phyloP scores from a whole-genome alignment of 2,888 invertebrate genomes.

The Drosophila koepferae region DNA sequence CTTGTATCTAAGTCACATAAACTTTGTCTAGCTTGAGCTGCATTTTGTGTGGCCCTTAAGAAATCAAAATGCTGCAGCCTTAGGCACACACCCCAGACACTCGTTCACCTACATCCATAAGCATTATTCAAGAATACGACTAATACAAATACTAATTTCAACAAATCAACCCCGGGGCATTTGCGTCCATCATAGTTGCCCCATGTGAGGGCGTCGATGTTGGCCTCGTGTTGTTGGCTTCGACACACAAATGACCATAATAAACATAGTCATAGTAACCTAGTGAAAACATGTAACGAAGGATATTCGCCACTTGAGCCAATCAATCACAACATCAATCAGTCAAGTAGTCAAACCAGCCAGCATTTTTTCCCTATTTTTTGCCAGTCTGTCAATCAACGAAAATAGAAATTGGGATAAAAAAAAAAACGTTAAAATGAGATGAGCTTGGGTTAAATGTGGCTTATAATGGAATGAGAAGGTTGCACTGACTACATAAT shows the following conservation, averaged over 20 bases:
- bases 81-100: not conserved
- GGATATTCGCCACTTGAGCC: constrained; percentile 50
- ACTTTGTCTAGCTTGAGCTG: constrained; percentile 1
- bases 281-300: constrained; percentile 39
- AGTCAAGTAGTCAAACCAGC: constrained; percentile 38
- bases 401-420: not conserved
- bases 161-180: constrained; percentile 27
- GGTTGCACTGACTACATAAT: not conserved
- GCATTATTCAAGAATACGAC: constrained; percentile 32
- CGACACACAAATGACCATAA: constrained; percentile 69
- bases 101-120: constrained; percentile 1
- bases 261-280: constrained; percentile 79
- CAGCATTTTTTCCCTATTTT: constrained; percentile 14
- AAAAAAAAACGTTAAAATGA: not conserved
- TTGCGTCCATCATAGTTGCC: constrained; percentile 45
- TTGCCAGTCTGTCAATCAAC: constrained; percentile 8
- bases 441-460: not conserved
- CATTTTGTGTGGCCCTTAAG: constrained; percentile 23
- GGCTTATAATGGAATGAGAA: not conserved
- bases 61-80: not conserved
- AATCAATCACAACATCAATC: constrained; percentile 63
- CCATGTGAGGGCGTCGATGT: constrained; percentile 13
- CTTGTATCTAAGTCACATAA: not conserved
- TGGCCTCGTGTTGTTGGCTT: constrained; percentile 27
- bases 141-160: constrained; percentile 45